These are phyloP conservation scores for Stenurella melanura DNA, from an alignment of 2,888 invertebrate genomes.

Conservation along the genomic window DNA sequence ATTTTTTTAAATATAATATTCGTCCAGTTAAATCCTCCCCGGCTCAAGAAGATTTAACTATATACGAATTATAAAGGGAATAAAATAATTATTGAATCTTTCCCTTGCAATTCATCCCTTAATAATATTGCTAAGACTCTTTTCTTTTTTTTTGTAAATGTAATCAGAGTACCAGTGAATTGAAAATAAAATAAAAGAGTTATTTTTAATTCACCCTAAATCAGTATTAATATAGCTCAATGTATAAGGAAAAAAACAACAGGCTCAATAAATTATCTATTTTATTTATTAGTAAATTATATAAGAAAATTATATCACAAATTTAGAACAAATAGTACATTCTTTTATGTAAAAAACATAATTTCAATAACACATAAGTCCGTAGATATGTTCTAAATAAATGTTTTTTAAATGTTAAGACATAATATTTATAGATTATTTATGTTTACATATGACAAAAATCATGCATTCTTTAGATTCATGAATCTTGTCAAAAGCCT, in stretches of 20 bases:
- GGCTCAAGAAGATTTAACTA: conserved; percentile 61
- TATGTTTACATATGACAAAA: conserved; percentile 60
- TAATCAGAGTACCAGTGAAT: conserved; percentile 44
- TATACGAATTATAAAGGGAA: conserved; percentile 56
- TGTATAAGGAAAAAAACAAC: conserved; percentile 52
- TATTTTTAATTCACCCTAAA: conserved; percentile 41
- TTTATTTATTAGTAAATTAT: conserved; percentile 42
- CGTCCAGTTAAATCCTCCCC: conserved; percentile 44
- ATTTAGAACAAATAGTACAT: conserved; percentile 38
- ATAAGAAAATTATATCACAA: conserved; percentile 41
- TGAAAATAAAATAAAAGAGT: conserved; percentile 42
- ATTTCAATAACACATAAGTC: conserved; percentile 47
- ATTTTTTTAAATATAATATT: conserved; percentile 44
- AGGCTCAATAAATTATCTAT: conserved; percentile 60
- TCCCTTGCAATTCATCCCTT: conserved; percentile 36
- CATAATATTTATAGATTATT: conserved; percentile 64
- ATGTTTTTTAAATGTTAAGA: conserved; percentile 67
- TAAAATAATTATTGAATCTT: conserved; percentile 40
- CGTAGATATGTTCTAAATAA: conserved; percentile 68
- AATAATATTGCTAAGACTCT: conserved; percentile 35
- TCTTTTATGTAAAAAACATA: conserved; percentile 33
- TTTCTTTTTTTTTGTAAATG: conserved; percentile 32
- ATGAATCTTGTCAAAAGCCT: conserved; percentile 69
- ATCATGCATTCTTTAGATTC: conserved; percentile 61
- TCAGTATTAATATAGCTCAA: conserved; percentile 61